A percentile compares a stretch with the other conserved stretches of the same genome.
Conservation (phyloP, 2,888 invertebrate species). For the Apocheima hispidaria region DNA sequence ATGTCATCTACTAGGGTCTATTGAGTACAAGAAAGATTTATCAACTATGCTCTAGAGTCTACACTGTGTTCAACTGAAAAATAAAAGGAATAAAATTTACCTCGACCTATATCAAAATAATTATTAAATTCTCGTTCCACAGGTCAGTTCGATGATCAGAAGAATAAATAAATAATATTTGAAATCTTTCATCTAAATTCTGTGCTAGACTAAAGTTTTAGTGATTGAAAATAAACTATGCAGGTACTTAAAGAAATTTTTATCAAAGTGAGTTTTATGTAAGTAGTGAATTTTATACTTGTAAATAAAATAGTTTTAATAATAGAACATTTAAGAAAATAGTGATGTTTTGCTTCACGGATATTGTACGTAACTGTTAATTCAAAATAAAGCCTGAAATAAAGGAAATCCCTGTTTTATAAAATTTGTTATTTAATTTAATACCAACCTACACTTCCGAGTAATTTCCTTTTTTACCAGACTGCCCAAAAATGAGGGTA, state of each 20-base stretch:
- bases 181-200: conserved; percentile 68
- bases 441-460: no score
- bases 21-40: no score
- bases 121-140: conserved; percentile 48
- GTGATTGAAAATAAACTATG: conserved; percentile 67
- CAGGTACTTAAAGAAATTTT: conserved; percentile 62
- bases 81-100: no score
- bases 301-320: conserved; percentile 77
- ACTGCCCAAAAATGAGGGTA: no score
- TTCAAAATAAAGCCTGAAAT: conserved; percentile 70
- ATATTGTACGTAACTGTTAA: conserved; percentile 80
- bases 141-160: conserved; percentile 78
- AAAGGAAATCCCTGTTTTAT: conserved; percentile 75
- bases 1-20: no score
- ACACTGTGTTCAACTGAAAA: no score
- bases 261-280: conserved; percentile 65
- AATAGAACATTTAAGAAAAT: conserved; percentile 69
- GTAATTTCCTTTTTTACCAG: no score
- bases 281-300: conserved; percentile 79
- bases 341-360: conserved; percentile 80
- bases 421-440: conserved; percentile 48
- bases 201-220: conserved; percentile 74
- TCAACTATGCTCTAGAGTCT: no score
- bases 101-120: not conserved
- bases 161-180: conserved; percentile 51